Base-by-base conservation (phyloP, 2,113 vertebrate species). In the Salvelinus alpinus region DNA sequence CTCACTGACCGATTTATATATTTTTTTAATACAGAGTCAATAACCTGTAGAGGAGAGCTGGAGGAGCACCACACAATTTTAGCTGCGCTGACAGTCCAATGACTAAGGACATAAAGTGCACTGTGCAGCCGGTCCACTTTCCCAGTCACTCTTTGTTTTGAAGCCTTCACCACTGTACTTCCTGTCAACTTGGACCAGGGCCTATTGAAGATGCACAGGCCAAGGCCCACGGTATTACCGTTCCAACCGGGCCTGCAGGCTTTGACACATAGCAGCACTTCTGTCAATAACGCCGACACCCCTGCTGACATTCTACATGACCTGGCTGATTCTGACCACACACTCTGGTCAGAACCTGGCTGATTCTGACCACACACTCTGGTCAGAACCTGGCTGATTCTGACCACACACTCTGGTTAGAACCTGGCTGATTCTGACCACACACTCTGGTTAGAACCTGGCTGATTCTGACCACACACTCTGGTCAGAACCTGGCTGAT, bases 301-400 rank as follows among this genome's bases (percentile, higher is more conserved):
- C 54, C 64, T 72, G 78, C 73, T 80, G 82, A 84, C 79, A 83
- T 85, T 85, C 81, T 82, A 82, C 73, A 84, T 87, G 85, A 89
- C 75, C 88, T 68, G 72, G 44, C 70, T 84, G 67, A 75, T 76
- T 85, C 62, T 78, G 70, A 84, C 77, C 77, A 80, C 83, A 82
- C 69, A 70, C 78, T 68, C 54, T 57, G 54, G 54, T 57, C 38
- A 44, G 4, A 20, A 57, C 13, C 54, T 20, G 13, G 16, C 64
- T 31, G 3, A 25, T 25, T 85, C 62, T 78, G 70, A 84, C 77
- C 77, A 80, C 83, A 82, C 69, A 25, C 25, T 25, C 25, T 25
- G 25, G 25, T 25, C 25, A 25, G 25, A 25, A 89, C 75, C 88
- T 68, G 72, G 51, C 70, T 84, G 67, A 75, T 76, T 85, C 62